phyloP scores from a whole-genome alignment of 2,888 invertebrate species.

The Cryptocheilus praepositus region DNA sequence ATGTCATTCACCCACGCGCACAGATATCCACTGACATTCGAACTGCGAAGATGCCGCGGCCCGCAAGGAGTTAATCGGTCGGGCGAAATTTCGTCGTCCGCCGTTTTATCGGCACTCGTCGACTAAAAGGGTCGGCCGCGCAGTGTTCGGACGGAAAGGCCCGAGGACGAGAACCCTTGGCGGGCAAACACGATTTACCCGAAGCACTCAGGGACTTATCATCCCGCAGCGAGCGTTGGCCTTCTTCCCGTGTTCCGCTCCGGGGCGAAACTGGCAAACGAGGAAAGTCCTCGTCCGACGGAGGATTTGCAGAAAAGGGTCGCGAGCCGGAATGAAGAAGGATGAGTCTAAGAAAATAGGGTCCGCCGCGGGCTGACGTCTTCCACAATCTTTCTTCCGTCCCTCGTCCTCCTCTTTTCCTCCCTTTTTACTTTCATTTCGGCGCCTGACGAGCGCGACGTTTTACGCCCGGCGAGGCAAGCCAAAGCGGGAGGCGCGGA shows the following conservation, averaged over 20 bases:
- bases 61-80: no score
- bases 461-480: no score
- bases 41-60: no score
- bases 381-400: neutral
- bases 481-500: no score
- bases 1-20: no score
- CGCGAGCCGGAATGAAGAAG: neutral
- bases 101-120: no score
- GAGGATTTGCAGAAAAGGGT: constrained; percentile 43
- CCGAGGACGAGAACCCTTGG: constrained; percentile 28
- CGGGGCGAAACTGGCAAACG: constrained; percentile 38
- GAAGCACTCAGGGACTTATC: constrained; percentile 47
- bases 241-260: neutral
- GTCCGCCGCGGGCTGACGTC: neutral
- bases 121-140: no score
- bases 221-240: constrained; percentile 12
- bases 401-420: neutral
- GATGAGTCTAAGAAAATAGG: constrained; percentile 10
- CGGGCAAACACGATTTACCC: constrained; percentile 55
- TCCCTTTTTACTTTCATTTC: no score
- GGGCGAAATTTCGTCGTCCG: no score
- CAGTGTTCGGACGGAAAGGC: neutral
- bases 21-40: no score
- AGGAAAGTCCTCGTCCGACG: constrained; percentile 42
- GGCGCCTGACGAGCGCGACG: no score